Evolutionary conservation across 2,113 vertebrate species (phyloP).

Genomic region (Bucco capensis): DNA sequence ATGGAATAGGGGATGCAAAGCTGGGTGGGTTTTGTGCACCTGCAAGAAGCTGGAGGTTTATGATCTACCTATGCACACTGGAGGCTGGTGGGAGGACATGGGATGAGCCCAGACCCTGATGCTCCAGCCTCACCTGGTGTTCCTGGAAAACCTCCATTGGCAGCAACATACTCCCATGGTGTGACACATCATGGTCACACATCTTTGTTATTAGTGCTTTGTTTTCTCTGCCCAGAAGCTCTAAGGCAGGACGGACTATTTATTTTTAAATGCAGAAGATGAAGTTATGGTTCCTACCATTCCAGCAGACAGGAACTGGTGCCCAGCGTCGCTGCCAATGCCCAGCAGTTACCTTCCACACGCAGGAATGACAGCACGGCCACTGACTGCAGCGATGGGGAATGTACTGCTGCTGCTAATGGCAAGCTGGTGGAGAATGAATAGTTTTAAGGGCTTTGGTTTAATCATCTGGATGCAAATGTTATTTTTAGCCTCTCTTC

Average conservation of each 20-base stretch:
- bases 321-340: not conserved
- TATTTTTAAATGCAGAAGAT: not conserved
- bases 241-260: not conserved
- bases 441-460: not conserved
- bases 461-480: not conserved
- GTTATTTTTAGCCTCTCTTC: not conserved
- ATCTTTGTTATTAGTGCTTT: not conserved
- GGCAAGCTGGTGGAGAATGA: not conserved
- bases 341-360: not conserved
- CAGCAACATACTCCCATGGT: fast-evolving
- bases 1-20: fast-evolving
- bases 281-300: not conserved
- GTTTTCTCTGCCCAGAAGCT: not conserved
- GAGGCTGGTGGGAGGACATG: not conserved
- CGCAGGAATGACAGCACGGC: not conserved
- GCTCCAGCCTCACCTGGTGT: fast-evolving
- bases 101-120: fast-evolving
- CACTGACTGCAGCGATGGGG: not conserved
- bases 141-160: not conserved
- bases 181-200: not conserved
- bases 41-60: not conserved
- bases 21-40: not conserved
- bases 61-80: fast-evolving
- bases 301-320: not conserved
- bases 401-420: not conserved